Conservation (phyloP, 2,797 vertebrate species). For the Phrynocephalus forsythii region DNA sequence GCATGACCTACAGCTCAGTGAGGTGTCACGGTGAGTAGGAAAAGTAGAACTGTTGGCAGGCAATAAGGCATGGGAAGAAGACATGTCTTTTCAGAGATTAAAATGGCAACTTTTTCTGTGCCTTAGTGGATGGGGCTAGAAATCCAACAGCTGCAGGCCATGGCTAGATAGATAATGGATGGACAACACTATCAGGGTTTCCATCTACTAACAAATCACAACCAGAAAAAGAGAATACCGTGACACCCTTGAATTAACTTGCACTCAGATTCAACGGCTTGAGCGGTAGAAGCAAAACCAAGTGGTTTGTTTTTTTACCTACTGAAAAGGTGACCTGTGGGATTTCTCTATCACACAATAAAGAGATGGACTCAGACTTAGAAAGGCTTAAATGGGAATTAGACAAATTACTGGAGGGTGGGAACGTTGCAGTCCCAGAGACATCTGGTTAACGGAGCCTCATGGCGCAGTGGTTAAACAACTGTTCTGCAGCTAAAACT, state of each 20-base stretch:
- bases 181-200: neutral
- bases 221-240: neutral
- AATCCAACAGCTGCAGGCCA: neutral
- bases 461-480: too few species aligned
- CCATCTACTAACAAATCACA: neutral
- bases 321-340: neutral
- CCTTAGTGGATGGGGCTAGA: neutral
- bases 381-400: neutral
- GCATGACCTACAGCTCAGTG: neutral
- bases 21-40: slow-evolving; percentile 12
- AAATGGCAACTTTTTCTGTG: neutral
- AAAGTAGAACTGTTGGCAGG: neutral
- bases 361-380: neutral
- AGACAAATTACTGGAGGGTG: neutral
- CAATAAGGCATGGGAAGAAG: neutral
- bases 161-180: neutral
- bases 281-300: neutral
- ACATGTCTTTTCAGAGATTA: neutral
- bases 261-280: neutral
- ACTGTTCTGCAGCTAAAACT: too few species aligned
- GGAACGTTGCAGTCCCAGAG: neutral
- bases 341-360: neutral
- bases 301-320: neutral
- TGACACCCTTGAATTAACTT: neutral
- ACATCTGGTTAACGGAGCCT: neutral